A percentile compares a stretch with the other conserved stretches of the same genome.
Conservation (phyloP, 2,888 invertebrate genomes). For the Ectemnius continuus region DNA sequence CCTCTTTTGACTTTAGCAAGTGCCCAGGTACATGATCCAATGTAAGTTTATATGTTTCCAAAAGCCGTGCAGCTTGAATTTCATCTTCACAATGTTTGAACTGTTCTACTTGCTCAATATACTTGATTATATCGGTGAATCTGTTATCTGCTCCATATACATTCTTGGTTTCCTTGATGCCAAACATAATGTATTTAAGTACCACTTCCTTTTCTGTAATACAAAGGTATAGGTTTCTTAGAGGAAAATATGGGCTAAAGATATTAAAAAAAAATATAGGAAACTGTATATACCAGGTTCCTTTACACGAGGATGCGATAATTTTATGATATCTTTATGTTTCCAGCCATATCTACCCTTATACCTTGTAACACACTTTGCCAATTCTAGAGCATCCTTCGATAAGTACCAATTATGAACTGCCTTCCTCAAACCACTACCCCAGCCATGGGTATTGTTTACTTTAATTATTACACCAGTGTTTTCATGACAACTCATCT, state of each 20-base stretch:
- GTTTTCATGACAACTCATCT: conserved; percentile 73
- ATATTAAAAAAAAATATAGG: background rate
- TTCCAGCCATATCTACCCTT: conserved; percentile 84
- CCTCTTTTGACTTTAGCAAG: conserved; percentile 82
- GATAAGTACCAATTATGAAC: conserved; percentile 83
- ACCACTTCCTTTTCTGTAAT: conserved; percentile 63
- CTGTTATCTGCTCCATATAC: conserved; percentile 76
- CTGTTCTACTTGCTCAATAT: conserved; percentile 67
- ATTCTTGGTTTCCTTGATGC: conserved; percentile 79
- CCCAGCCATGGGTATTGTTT: conserved; percentile 77
- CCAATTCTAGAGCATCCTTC: conserved; percentile 82
- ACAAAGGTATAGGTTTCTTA: conserved; percentile 3
- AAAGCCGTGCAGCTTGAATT: conserved; percentile 79
- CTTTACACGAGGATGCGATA: conserved; percentile 79
- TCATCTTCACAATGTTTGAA: conserved; percentile 78
- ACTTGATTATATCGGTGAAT: conserved; percentile 72
- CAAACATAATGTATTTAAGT: conserved; percentile 80
- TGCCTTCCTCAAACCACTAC: conserved; percentile 83
- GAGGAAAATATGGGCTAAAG: too few relatives aligned
- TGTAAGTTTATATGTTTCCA: conserved; percentile 80
- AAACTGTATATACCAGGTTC: conserved; percentile 50
- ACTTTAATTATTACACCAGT: conserved; percentile 59
- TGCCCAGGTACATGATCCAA: conserved; percentile 85
- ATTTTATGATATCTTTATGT: conserved; percentile 85
- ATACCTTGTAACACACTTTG: conserved; percentile 82